phyloP scores from a whole-genome alignment of 2,888 invertebrate species.

The Magallana nippona region DNA sequence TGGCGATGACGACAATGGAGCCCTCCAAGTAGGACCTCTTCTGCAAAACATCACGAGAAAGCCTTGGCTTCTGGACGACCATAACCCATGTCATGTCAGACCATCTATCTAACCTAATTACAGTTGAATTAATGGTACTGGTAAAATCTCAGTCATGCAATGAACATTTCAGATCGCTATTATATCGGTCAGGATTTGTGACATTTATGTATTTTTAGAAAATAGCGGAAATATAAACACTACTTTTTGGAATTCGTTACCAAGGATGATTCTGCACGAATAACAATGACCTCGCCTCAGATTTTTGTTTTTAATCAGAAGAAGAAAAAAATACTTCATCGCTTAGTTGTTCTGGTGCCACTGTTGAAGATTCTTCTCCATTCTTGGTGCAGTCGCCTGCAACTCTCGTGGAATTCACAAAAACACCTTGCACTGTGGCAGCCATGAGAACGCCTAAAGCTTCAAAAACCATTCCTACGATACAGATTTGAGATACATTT shows the following conservation, averaged over 20 bases:
- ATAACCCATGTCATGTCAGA: neutral
- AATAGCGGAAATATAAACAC: too few species aligned
- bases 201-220: too few species aligned
- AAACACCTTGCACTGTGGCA: constrained; percentile 70
- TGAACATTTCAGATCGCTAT: too few species aligned
- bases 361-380: constrained; percentile 43
- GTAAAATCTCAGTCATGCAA: too few species aligned
- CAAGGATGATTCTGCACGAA: neutral
- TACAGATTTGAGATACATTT: too few species aligned
- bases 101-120: too few species aligned
- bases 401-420: constrained; percentile 65
- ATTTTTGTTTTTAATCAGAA: too few species aligned
- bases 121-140: too few species aligned
- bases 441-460: constrained; percentile 71
- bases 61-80: neutral
- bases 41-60: constrained; percentile 54
- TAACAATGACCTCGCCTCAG: too few species aligned
- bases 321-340: constrained; percentile 57
- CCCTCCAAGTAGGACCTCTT: constrained; percentile 69
- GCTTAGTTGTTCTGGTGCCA: constrained; percentile 49
- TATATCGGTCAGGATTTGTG: too few species aligned
- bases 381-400: constrained; percentile 59
- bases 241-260: neutral
- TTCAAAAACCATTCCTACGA: constrained; percentile 74
- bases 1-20: constrained; percentile 63